Evolutionary conservation across 23 tunicate genomes (phyloP), one percentile per base, ranked within the genome.

Genomic region (Aplidium turbinatum): DNA sequence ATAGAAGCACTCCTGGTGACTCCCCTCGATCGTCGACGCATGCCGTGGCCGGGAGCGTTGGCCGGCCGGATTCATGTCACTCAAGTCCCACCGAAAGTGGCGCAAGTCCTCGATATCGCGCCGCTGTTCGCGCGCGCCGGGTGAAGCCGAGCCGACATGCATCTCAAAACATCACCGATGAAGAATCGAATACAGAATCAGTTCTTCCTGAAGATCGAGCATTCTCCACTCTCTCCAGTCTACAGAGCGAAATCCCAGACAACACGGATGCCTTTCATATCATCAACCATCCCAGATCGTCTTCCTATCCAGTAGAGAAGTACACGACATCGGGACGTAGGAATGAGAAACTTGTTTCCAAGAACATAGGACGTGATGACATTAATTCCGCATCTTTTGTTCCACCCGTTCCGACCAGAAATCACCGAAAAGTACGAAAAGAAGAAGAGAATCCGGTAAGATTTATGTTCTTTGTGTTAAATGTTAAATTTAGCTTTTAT

Each of bases 151-250:
- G 35, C n/a, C 57, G 58, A 23, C 33, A 39, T 21, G 5, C 50
- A 31, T 33, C 29, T 53, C 31, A 33, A n/a, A 73, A 70, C 35
- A 20, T 25, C 29, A 61, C 84, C 68, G 92, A 85, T 45, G 92
- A 85, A 33, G 92, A 85, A 78, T 85, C 92, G 5, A 85, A 85
- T 75, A 85, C 92, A 24, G 92, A 85, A 45, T 85, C 92, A 1
- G 77, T 85, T 25, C 68, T 72, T 7, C 77, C 84, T 6, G 92
- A 85, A 56, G 92, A 85, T 11, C 79, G 92, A 29, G 67, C 71
- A 7, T 71, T 63, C 38, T 85, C 92, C 35, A 62, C 82, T 21
- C 38, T 78, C 11, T 85, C 92, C 23, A 85, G 92, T 52, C 82
- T 68, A 22, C 72, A 74, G 3, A 68, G 84, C 23, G 72, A 79